Evolutionary conservation across 1,140 invertebrate genomes (phyloP).

Genomic region (Portunus trituberculatus): DNA sequence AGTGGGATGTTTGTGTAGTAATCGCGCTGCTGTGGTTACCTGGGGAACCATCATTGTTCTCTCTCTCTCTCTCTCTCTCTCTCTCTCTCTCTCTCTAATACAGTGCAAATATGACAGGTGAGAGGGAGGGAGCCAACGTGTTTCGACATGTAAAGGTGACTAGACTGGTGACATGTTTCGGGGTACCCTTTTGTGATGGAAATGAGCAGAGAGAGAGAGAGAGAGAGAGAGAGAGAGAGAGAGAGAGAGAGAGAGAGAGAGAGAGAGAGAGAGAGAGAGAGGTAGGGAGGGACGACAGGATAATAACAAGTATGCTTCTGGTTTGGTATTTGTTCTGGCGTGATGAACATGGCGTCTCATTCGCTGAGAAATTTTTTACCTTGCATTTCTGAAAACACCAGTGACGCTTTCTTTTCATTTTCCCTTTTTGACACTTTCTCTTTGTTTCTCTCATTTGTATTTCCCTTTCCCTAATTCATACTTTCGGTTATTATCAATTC

Average conservation of each 20-base stretch:
- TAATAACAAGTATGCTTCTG: background rate
- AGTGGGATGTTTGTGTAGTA: background rate
- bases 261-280: slow-evolving; percentile 37
- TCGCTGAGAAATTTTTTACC: background rate
- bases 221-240: slow-evolving; percentile 39
- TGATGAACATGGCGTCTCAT: background rate
- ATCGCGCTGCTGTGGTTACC: background rate
- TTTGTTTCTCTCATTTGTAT: background rate
- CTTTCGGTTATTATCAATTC: background rate
- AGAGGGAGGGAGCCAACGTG: background rate
- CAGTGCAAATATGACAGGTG: background rate
- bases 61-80: background rate
- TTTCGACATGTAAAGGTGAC: background rate
- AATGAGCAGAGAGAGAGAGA: background rate
- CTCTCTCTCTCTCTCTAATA: background rate
- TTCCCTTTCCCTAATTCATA: no score
- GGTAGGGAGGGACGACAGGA: background rate
- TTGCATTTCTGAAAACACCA: background rate
- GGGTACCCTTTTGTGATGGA: background rate
- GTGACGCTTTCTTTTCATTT: background rate
- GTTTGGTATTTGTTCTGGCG: background rate
- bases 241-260: slow-evolving; percentile 34
- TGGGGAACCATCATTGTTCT: background rate
- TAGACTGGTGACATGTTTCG: background rate
- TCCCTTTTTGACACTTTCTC: background rate